These are phyloP conservation scores for Dicyrtoma fusca DNA, from an alignment of 2,888 invertebrate genomes.

Conservation along the genomic window DNA sequence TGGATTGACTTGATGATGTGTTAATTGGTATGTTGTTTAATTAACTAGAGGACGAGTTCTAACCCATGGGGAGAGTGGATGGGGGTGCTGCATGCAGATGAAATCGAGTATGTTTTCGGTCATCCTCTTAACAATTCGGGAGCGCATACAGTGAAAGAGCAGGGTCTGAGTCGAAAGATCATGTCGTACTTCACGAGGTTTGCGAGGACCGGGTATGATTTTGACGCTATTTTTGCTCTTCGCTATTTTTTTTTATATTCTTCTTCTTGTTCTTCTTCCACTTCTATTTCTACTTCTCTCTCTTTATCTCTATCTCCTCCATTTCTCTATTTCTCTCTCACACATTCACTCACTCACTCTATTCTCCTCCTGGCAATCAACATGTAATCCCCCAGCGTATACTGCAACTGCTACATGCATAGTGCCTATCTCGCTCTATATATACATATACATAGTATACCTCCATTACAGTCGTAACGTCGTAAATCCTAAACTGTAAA, in stretches of 20 bases:
- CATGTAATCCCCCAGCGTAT: constrained; percentile 3
- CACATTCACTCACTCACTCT: constrained; percentile 5
- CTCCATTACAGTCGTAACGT: too few relatives aligned
- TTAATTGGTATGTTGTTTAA: background rate
- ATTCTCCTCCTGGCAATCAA: constrained; percentile 16
- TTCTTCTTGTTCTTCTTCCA: background rate
- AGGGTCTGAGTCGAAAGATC: constrained; percentile 84
- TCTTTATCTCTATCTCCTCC: constrained; percentile 7
- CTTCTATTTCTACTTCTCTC: constrained; percentile 4
- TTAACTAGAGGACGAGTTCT: constrained; percentile 77
- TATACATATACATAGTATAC: too few relatives aligned
- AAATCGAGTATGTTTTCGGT: constrained; percentile 97
- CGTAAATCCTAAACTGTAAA: too few relatives aligned
- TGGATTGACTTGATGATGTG: background rate
- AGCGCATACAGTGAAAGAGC: constrained; percentile 78
- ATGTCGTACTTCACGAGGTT: constrained; percentile 93
- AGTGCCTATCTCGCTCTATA: too few relatives aligned
- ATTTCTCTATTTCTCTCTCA: background rate
- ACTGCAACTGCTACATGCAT: too few relatives aligned
- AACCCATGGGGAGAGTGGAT: constrained; percentile 99
- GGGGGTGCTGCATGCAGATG: constrained; percentile 98
- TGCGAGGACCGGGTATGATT: constrained; percentile 86
- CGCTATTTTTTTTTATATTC: background rate
- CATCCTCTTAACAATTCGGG: constrained; percentile 87
- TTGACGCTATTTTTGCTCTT: constrained; percentile 32